A percentile compares a stretch with the other conserved stretches of the same genome.
These are phyloP conservation scores for Zosterops borbonicus DNA, from an alignment of 2,113 vertebrate species.

Conservation along the genomic window DNA sequence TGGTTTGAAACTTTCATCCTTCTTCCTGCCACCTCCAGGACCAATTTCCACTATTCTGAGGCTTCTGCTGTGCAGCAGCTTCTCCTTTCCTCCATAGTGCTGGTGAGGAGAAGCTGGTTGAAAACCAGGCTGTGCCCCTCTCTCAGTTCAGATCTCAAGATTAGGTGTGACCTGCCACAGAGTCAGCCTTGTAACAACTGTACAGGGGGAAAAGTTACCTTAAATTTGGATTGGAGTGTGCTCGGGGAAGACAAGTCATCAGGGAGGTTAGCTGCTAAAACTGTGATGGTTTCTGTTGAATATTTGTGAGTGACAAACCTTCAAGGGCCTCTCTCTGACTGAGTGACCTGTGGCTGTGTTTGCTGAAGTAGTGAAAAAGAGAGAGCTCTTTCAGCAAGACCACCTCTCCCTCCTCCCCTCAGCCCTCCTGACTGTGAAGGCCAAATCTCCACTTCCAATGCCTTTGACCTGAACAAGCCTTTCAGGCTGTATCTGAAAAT, in stretches of 20 bases:
- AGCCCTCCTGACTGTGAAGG: not conserved
- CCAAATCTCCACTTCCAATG: not conserved
- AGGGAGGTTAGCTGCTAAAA: not conserved
- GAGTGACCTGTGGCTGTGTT: not conserved
- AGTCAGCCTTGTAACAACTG: not conserved
- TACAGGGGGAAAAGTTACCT: fast-evolving
- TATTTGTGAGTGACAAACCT: not conserved
- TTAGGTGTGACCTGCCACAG: not conserved
- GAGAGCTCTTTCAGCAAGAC: not conserved
- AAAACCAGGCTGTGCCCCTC: not conserved
- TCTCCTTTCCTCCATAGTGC: not conserved
- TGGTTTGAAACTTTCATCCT: not conserved
- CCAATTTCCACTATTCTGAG: not conserved
- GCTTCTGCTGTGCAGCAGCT: not conserved
- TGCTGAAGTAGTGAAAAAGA: not conserved
- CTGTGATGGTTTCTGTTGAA: not conserved
- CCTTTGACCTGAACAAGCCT: not conserved
- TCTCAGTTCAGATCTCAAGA: not conserved
- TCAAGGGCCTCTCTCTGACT: not conserved
- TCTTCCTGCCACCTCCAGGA: not conserved
- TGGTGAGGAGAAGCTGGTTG: not conserved
- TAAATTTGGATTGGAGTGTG: not conserved
- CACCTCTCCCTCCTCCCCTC: not conserved
- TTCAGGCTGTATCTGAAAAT: not conserved
- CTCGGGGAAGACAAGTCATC: not conserved